A percentile compares a stretch with the other conserved stretches of the same genome.
These are phyloP conservation scores for Globia sparganii DNA, from an alignment of 2,888 invertebrate genomes.

Conservation along the genomic window DNA sequence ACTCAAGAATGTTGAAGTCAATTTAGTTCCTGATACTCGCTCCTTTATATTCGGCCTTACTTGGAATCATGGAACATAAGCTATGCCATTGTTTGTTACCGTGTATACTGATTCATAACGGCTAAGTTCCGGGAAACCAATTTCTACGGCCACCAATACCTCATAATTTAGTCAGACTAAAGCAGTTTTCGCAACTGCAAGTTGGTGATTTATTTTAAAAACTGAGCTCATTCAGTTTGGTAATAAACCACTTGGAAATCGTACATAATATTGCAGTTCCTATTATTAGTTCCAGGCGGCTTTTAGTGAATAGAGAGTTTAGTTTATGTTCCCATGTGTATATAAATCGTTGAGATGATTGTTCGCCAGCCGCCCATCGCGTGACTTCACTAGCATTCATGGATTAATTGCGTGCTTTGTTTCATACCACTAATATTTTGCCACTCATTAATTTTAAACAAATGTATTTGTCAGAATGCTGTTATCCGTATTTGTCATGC, in stretches of 20 bases:
- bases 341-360: slow-evolving; percentile 39
- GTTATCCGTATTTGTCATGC: slow-evolving; percentile 37
- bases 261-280: slow-evolving; percentile 27
- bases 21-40: slow-evolving; percentile 51
- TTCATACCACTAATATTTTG: slow-evolving; percentile 51
- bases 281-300: slow-evolving; percentile 25
- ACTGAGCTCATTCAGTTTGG: slow-evolving; percentile 27
- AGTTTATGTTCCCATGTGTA: slow-evolving; percentile 23
- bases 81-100: slow-evolving; percentile 41
- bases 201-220: slow-evolving; percentile 44
- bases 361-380: slow-evolving; percentile 46
- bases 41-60: slow-evolving; percentile 44
- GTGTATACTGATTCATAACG: slow-evolving; percentile 41
- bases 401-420: slow-evolving; percentile 59
- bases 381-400: slow-evolving; percentile 53
- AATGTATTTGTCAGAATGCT: slow-evolving; percentile 45
- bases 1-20: slow-evolving; percentile 57
- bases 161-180: slow-evolving; percentile 44
- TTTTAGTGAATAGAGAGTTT: slow-evolving; percentile 35
- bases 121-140: slow-evolving; percentile 42
- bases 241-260: slow-evolving; percentile 10
- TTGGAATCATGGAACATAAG: slow-evolving; percentile 36
- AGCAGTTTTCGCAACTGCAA: slow-evolving; percentile 37
- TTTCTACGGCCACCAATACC: slow-evolving; percentile 29
- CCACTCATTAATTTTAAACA: slow-evolving; percentile 54